Evolutionary conservation across 2,113 vertebrate genomes (phyloP).

Genomic region (Crotalus viridis): DNA sequence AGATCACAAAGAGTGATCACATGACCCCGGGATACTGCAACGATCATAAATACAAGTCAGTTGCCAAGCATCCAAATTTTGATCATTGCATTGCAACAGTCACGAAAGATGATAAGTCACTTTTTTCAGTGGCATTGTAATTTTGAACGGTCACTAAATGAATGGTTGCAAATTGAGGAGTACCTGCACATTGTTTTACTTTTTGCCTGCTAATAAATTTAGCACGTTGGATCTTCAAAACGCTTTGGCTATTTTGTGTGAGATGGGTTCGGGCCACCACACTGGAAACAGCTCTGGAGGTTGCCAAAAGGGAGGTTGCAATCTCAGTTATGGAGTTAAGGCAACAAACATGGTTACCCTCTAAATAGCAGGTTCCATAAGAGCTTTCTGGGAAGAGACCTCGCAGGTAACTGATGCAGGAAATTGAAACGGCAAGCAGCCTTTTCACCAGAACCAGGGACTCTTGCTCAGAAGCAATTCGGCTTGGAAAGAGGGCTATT

Average conservation of each 20-base stretch:
- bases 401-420: constrained; percentile 74
- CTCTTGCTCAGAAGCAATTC: constrained; percentile 58
- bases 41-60: background rate
- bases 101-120: background rate
- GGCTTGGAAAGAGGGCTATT: constrained; percentile 54
- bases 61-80: background rate
- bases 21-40: background rate
- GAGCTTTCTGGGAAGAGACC: constrained; percentile 76
- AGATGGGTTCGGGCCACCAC: background rate
- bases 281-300: background rate
- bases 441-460: constrained; percentile 71
- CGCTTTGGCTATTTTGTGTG: background rate
- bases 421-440: constrained; percentile 70
- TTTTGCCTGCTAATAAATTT: background rate
- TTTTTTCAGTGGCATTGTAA: background rate
- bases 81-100: background rate
- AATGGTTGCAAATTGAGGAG: background rate
- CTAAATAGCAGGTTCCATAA: constrained; percentile 68
- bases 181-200: background rate
- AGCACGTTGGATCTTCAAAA: background rate
- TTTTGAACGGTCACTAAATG: background rate
- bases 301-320: background rate
- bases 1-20: background rate
- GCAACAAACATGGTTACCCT: constrained; percentile 61
- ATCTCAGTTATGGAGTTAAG: background rate